A percentile compares a stretch with the other conserved stretches of the same genome.
These are phyloP conservation scores for Epinotia nisella DNA, from an alignment of 2,888 invertebrate genomes.

Conservation along the genomic window DNA sequence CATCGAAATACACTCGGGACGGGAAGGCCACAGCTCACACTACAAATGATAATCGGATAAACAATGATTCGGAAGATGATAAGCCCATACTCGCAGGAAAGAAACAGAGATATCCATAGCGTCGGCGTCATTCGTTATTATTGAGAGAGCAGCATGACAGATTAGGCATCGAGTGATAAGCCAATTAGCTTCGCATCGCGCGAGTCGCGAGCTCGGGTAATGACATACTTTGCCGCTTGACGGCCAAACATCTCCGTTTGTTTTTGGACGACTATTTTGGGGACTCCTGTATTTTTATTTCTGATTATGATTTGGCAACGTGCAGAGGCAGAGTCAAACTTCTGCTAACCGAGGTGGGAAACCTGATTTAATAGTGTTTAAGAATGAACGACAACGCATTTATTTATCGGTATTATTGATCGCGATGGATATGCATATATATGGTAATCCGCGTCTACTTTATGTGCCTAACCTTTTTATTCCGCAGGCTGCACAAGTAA, in stretches of 20 bases:
- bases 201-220: slow-evolving; percentile 6
- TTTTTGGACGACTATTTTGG: slow-evolving; percentile 41
- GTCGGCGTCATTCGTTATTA: neutral
- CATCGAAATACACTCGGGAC: neutral
- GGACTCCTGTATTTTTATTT: slow-evolving; percentile 33
- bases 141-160: slow-evolving; percentile 13
- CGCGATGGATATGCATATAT: neutral
- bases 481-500: neutral
- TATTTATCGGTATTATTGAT: neutral
- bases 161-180: slow-evolving; percentile 31
- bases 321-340: slow-evolving; percentile 16
- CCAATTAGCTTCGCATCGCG: slow-evolving; percentile 26
- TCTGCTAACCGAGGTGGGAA: slow-evolving; percentile 14
- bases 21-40: neutral
- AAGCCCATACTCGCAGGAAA: neutral
- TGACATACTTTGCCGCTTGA: slow-evolving; percentile 32
- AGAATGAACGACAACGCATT: neutral
- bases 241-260: slow-evolving; percentile 32
- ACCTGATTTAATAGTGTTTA: neutral
- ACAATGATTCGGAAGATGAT: neutral
- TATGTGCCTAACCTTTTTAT: slow-evolving; percentile 14
- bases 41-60: neutral
- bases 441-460: neutral
- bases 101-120: neutral
- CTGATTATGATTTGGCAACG: slow-evolving; percentile 40